These are phyloP conservation scores for Empis stercorea DNA, from an alignment of 2,888 invertebrate genomes.

Conservation along the genomic window DNA sequence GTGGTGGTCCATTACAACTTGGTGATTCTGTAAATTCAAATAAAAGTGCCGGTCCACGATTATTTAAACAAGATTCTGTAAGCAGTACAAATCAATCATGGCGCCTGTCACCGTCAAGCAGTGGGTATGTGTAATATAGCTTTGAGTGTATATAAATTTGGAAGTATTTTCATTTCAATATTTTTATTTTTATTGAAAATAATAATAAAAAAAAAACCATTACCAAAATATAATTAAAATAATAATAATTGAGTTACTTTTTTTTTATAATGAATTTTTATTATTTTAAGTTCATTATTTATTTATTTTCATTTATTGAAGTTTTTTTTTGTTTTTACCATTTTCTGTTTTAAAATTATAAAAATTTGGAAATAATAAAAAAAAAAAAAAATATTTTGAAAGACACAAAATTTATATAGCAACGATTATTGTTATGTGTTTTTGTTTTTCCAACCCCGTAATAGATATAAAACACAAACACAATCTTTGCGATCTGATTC, in stretches of 20 bases:
- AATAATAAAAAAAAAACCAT: too few species aligned
- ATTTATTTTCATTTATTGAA: background rate
- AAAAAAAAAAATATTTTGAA: conserved; percentile 1
- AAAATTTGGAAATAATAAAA: too few species aligned
- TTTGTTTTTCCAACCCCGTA: conserved; percentile 1
- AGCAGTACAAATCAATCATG: conserved; percentile 30
- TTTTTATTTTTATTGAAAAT: too few species aligned
- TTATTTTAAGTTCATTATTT: background rate
- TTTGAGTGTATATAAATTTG: too few species aligned
- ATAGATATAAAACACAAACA: conserved; percentile 37
- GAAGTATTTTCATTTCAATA: too few species aligned
- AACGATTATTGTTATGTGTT: conserved; percentile 11
- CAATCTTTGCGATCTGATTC: conserved; percentile 49
- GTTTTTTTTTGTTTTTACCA: background rate
- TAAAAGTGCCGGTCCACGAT: conserved; percentile 45
- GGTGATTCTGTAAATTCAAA: conserved; percentile 53
- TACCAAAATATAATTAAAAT: too few species aligned
- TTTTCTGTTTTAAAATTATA: background rate
- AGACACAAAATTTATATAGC: conserved; percentile 5
- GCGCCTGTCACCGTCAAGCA: conserved; percentile 36
- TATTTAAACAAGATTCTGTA: conserved; percentile 53
- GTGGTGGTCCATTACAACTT: conserved; percentile 50
- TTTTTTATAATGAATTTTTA: background rate
- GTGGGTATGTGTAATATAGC: conserved; percentile 36
- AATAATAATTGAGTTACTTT: too few species aligned